Evolutionary conservation across 1,140 invertebrate genomes (phyloP), one percentile per base, ranked within the genome.

Genomic region (Reticulitermes speratus): DNA sequence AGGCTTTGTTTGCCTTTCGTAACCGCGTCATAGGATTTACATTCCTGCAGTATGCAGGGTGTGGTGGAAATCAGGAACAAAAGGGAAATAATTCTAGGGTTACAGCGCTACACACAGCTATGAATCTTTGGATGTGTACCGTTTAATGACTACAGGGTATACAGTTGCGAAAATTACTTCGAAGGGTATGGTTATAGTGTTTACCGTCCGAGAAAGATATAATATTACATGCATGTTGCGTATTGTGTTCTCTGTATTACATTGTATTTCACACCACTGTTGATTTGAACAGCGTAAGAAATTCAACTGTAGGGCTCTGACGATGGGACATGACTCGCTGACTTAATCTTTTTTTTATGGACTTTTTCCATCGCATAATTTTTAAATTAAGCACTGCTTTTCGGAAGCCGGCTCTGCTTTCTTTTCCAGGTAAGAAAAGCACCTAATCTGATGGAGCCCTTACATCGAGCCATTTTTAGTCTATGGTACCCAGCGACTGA

Each of bases 21-120:
- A 30, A 30, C 65, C 65, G 2, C 65, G 65, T 75, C 65, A 30
- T 30, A 14, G 59, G 65, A 30, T 75, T 75, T 75, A 75, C 25
- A 25, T 30, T 30, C 25, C 65, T 75, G 3, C 65, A 25, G 25
- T 30, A 25, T 25, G 25, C 65, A 30, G 65, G n/a, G 52, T 55
- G 52, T 55, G 52, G n/a, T n/a, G n/a, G 25, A 75, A 75, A 75
- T 75, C 65, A 75, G 65, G 65, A 75, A 30, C 65, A 75, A 75
- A 30, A 8, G n/a, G 25, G n/a, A 30, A 75, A 30, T n/a, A 75
- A 75, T 30, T 38, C 0, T 1, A 16, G 9, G n/a, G 16, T 23
- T n/a, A 19, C 9, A 21, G 19, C 6, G 65, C 7, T 12, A 30
- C n/a, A 75, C 65, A 75, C 9, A 6, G 19, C 14, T 55, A 55